Evolutionary conservation across 2,888 invertebrate genomes (phyloP), one percentile per base, ranked within the genome.

Genomic region (Andrena bicolor): DNA sequence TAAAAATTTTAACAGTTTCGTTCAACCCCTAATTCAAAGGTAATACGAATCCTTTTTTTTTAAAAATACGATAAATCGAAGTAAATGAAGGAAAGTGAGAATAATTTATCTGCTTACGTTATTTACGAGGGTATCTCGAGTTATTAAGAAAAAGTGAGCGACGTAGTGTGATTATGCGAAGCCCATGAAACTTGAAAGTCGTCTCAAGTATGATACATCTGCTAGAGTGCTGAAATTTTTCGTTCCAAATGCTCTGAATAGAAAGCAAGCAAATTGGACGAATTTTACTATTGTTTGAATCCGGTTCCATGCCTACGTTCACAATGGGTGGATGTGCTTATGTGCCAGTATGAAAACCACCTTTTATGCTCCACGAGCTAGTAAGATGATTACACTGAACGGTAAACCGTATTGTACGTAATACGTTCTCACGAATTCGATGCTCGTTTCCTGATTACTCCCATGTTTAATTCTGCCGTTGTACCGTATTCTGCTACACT

Each of bases 211-310:
- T 53, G n/a, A 2, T 53, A 23, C 20, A 23, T n/a, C 23, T 26
- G 23, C 23, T 56, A 1, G 23, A 23, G 7, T 5, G 53, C 30
- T 20, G 32, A 13, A 58, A 65, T 48, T 28, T 20, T 65, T 7
- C 30, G 28, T 20, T n/a, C 32, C 20, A 51, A 32, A 63, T 71
- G 32, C 49, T 8, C 13, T 26, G 60, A 85, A 61, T 85, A 85
- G 85, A 85, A 85, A 85, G 85, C 76, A 64, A 66, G 76, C 23
- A 49, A 78, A 68, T 75, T 60, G 49, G 7, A 13, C 26, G 49
- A 74, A 51, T 58, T 28, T 53, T 41, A 53, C n/a, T 64, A 72
- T 69, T 66, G 61, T 68, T 58, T 61, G 49, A 26, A 53, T 41
- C 63, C 69, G 68, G 78, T 58, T 73, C 16, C 61, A 53, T 53